phyloP scores from a whole-genome alignment of 2,797 vertebrate genomes.

The Carduelis carduelis region DNA sequence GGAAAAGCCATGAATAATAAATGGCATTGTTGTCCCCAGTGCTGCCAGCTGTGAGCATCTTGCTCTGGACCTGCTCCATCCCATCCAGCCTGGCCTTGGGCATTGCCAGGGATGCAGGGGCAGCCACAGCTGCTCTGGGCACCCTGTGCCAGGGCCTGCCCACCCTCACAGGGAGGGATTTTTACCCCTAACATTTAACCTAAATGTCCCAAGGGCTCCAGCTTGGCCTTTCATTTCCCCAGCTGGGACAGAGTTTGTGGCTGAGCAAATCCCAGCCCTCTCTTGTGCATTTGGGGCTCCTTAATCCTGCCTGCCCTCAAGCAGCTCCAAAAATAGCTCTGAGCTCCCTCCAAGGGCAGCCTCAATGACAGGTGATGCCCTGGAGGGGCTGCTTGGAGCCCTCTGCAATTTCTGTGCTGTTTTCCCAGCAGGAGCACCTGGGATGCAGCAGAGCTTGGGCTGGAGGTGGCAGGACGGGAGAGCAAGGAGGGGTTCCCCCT shows the following conservation, averaged over 20 bases:
- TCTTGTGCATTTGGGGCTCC: background rate
- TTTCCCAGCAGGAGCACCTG: background rate
- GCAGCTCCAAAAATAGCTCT: background rate
- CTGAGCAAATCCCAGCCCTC: background rate
- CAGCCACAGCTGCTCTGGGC: background rate
- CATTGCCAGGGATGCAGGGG: background rate
- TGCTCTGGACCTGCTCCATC: background rate
- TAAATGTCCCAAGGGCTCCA: background rate
- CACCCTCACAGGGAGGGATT: background rate
- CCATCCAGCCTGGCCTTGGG: background rate
- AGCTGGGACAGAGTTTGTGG: background rate
- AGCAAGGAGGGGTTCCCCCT: background rate
- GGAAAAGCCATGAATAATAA: background rate
- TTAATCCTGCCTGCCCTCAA: constrained; percentile 11
- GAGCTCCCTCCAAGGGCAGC: fast-evolving
- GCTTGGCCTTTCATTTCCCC: background rate
- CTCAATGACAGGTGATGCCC: background rate
- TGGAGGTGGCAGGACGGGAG: fast-evolving
- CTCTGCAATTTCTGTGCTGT: fast-evolving
- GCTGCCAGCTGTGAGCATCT: background rate
- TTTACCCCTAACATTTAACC: background rate
- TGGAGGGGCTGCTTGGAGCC: background rate
- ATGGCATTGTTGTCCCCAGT: background rate
- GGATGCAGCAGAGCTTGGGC: background rate
- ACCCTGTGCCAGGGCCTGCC: background rate